A percentile compares a stretch with the other conserved stretches of the same genome.
phyloP scores from a whole-genome alignment of 2,113 vertebrate genomes.

The Rhinichthys klamathensis region DNA sequence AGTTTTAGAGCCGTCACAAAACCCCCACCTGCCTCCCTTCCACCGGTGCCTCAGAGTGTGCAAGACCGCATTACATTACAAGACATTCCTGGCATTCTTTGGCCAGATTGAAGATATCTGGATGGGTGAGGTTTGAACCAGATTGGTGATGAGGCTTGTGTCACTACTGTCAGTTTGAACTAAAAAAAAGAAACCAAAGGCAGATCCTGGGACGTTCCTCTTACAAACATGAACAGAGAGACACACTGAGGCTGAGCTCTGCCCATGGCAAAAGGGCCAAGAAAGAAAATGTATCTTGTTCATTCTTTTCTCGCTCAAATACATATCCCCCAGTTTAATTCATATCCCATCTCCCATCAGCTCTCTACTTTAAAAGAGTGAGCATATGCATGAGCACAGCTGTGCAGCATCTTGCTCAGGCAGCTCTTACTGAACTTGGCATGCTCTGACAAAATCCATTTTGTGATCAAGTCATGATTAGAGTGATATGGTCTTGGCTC shows the following conservation, averaged over 20 bases:
- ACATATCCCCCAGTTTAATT: constrained; percentile 45
- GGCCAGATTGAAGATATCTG: constrained; percentile 58
- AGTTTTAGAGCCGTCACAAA: constrained; percentile 93
- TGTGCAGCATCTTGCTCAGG: constrained; percentile 75
- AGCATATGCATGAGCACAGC: constrained; percentile 75
- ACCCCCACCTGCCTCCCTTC: constrained; percentile 49
- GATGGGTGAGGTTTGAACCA: constrained; percentile 36
- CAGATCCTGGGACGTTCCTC: neutral
- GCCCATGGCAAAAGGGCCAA: neutral
- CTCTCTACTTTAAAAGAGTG: constrained; percentile 28
- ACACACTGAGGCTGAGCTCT: neutral
- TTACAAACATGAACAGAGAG: neutral
- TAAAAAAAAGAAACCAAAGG: constrained; percentile 56
- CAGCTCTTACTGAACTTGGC: constrained; percentile 78
- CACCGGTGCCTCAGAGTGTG: constrained; percentile 60
- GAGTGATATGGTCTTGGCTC: constrained; percentile 77
- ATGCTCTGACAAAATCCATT: constrained; percentile 82
- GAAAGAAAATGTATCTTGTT: neutral
- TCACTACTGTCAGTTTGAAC: constrained; percentile 74
- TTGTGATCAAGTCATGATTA: constrained; percentile 80
- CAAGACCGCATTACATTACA: constrained; percentile 47
- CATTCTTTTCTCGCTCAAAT: constrained; percentile 25
- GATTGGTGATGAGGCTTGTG: constrained; percentile 63
- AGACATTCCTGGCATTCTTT: constrained; percentile 83
- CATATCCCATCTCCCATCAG: constrained; percentile 45